phyloP scores from a whole-genome alignment of 2,797 vertebrate species.

The Halcyon badia region DNA sequence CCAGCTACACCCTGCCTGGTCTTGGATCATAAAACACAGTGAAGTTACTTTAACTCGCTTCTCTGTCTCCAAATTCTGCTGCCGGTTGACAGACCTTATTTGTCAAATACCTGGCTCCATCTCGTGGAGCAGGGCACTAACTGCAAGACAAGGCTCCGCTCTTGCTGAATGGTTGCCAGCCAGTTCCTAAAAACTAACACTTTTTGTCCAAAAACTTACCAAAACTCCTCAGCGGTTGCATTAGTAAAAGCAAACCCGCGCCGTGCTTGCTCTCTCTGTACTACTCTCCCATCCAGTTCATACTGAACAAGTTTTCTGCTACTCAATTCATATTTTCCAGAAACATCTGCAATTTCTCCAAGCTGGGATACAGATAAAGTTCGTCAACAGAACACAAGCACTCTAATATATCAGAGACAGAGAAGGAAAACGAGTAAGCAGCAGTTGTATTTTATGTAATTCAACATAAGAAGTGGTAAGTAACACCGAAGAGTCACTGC shows the following conservation, averaged over 20 bases:
- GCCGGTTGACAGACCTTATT: neutral
- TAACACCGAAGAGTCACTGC: neutral
- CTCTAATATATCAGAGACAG: neutral
- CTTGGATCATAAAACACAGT: neutral
- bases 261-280: neutral
- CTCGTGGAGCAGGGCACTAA: slow-evolving; percentile 41
- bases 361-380: neutral
- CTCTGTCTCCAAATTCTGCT: neutral
- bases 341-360: neutral
- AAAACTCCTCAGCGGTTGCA: neutral
- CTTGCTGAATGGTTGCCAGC: rapidly evolving
- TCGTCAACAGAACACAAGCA: neutral
- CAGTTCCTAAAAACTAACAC: neutral
- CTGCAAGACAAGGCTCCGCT: neutral
- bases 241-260: neutral
- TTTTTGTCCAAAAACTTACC: neutral
- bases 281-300: neutral
- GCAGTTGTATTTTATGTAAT: neutral
- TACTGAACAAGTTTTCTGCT: neutral
- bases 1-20: neutral
- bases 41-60: neutral
- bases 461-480: neutral
- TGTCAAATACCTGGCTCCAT: slow-evolving; percentile 51
- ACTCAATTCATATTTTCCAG: neutral
- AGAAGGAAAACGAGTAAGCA: neutral